Evolutionary conservation across 2,888 invertebrate species (phyloP).

Genomic region (Omphaloscelis lunosa): DNA sequence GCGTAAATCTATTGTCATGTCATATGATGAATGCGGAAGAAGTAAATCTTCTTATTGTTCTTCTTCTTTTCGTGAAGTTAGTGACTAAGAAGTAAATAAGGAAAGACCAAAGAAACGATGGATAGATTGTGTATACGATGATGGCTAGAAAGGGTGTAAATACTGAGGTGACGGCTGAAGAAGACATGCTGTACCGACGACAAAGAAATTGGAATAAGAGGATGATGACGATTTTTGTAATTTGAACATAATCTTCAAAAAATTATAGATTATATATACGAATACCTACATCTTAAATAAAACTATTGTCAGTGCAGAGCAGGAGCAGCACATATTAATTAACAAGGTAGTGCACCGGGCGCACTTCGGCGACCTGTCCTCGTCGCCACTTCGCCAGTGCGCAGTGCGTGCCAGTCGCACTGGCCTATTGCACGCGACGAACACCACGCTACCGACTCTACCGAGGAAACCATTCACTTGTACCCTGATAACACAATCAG

Average conservation of each 20-base stretch:
- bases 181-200: not conserved
- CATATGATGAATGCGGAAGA: not conserved
- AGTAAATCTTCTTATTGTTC: too few species aligned
- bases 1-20: not conserved
- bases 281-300: not conserved
- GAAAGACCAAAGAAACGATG: not conserved
- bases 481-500: conserved; percentile 44
- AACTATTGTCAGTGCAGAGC: conserved; percentile 31
- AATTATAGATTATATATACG: not conserved
- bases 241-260: not conserved
- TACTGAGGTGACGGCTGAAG: not conserved
- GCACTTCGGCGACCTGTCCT: conserved; percentile 20
- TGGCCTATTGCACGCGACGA: conserved; percentile 31
- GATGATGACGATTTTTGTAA: too few species aligned
- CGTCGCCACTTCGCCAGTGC: not conserved
- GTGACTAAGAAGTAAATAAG: not conserved
- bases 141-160: not conserved
- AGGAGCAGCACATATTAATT: conserved; percentile 43
- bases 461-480: conserved; percentile 37
- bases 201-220: not conserved
- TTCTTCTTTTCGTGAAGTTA: too few species aligned
- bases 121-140: not conserved
- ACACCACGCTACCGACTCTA: conserved; percentile 4
- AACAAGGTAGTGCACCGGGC: conserved; percentile 23
- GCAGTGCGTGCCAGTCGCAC: not conserved